A percentile compares a stretch with the other conserved stretches of the same genome.
Conservation (phyloP, 2,113 vertebrate species). For the Seriola aureovittata region DNA sequence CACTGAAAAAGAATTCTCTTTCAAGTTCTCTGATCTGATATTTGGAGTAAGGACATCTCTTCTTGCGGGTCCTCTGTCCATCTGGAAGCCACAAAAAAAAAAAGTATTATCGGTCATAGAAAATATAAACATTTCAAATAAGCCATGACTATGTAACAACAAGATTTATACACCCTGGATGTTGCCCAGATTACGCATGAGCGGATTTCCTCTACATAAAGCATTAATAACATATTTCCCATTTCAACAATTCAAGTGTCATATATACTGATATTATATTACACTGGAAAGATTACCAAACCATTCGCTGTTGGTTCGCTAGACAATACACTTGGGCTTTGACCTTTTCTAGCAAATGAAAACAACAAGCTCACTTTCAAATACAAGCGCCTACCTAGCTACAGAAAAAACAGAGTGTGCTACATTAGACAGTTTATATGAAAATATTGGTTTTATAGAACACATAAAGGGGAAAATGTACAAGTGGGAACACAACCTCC, state of each 20-base stretch:
- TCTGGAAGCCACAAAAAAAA: conserved; percentile 83
- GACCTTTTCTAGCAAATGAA: conserved; percentile 57
- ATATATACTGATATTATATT: conserved; percentile 50
- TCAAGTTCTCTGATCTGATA: conserved; percentile 98
- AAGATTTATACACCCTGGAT: conserved; percentile 45
- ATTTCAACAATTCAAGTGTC: conserved; percentile 52
- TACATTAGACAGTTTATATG: conserved; percentile 11
- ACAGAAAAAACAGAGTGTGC: neutral
- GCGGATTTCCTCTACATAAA: conserved; percentile 56
- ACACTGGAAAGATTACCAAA: conserved; percentile 30
- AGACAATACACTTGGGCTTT: conserved; percentile 59
- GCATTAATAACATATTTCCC: conserved; percentile 55
- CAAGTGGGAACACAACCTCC: conserved; percentile 23
- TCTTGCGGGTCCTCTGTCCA: conserved; percentile 95
- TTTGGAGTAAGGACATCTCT: conserved; percentile 97
- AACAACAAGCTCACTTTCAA: conserved; percentile 46
- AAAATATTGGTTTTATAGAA: conserved; percentile 33
- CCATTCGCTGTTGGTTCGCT: conserved; percentile 26
- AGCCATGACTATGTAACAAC: conserved; percentile 49
- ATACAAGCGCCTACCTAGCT: neutral
- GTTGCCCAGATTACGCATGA: conserved; percentile 39
- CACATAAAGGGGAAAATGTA: conserved; percentile 11
- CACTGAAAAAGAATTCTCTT: conserved; percentile 98
- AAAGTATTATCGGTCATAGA: conserved; percentile 30
- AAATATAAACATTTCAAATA: conserved; percentile 50